Base-by-base conservation (phyloP, 2,797 vertebrate genomes). In the Siniperca scherzeri region DNA sequence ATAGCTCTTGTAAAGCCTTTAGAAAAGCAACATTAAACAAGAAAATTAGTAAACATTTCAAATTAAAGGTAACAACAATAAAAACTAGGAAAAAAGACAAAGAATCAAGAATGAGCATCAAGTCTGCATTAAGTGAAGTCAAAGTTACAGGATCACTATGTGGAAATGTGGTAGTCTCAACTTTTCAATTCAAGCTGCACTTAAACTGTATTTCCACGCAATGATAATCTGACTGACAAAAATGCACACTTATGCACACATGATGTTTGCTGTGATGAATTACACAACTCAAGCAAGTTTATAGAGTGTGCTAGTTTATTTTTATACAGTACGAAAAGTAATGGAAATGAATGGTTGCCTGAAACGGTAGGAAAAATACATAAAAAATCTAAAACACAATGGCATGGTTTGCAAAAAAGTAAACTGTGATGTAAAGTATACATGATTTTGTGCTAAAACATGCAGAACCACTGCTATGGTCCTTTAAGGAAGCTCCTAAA, bases 351-450 rank as follows among this genome's bases (percentile, higher is more conserved):
- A 27, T 33, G 4, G 52, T 33, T 33, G 13, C 19, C n/a, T 19
- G 13, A 65, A 30, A 60, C 9, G 12, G 38, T 7, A 42, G 7
- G 21, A 40, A 53, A 70, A 60, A 75, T 55, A 22, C 4, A 25
- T 30, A 3, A 52, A 1, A 46, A 65, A 14, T 72, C 52, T 60
- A 70, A 62, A 77, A 67, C 48, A 55, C 55, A 62, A 27, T 48
- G 40, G 8, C 25, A 21, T 44, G 6, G 12, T 48, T 53, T 71
- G 8, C 7, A 27, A 59, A 64, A 72, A 16, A 7, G 16, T 50
- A 14, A 22, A 27, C n/a, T 64, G 19, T 59, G 11, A 56, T 19
- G 17, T 53, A 7, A 44, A 78, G n/a, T 55, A 21, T 19, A 9
- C 1, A 10, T 30, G 21, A 27, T 67, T 55, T 27, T n/a, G 12